phyloP scores from a whole-genome alignment of 2,888 invertebrate genomes.

The Plutella xylostella region DNA sequence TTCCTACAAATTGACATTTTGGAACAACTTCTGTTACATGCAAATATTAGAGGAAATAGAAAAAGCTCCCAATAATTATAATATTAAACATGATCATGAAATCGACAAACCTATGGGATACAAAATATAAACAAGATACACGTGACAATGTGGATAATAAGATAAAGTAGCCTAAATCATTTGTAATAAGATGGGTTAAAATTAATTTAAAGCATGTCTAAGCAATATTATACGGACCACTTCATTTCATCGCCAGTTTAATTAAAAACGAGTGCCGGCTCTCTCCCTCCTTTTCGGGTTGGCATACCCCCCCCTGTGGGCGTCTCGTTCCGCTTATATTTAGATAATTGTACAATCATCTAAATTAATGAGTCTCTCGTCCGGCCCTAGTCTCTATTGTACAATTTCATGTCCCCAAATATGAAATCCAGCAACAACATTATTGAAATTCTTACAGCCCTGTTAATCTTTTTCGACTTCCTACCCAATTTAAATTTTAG shows the following conservation, averaged over 20 bases:
- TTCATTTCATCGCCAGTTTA: conserved; percentile 69
- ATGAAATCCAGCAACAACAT: conserved; percentile 42
- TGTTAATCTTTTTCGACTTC: no score
- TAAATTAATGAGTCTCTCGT: conserved; percentile 70
- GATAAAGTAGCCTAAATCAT: conserved; percentile 22
- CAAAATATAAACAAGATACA: not conserved
- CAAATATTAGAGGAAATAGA: no score
- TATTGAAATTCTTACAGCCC: no score
- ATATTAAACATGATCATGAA: no score
- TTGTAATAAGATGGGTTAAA: conserved; percentile 50
- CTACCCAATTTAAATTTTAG: no score
- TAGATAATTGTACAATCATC: conserved; percentile 72
- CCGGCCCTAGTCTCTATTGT: conserved; percentile 63
- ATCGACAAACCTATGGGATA: no score
- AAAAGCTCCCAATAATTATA: no score
- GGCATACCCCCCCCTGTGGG: conserved; percentile 55
- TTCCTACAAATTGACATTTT: not conserved
- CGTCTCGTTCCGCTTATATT: conserved; percentile 68
- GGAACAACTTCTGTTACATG: not conserved
- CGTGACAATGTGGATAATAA: not conserved
- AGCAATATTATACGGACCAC: conserved; percentile 69
- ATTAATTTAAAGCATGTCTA: conserved; percentile 69
- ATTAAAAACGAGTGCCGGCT: conserved; percentile 69
- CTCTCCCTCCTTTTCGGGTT: conserved; percentile 64
- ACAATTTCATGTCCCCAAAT: conserved; percentile 35